Percentiles rank a stretch among this genome's conserved stretches.
Evolutionary conservation across 2,888 invertebrate species (phyloP).

Genomic region (Epinotia ramella): DNA sequence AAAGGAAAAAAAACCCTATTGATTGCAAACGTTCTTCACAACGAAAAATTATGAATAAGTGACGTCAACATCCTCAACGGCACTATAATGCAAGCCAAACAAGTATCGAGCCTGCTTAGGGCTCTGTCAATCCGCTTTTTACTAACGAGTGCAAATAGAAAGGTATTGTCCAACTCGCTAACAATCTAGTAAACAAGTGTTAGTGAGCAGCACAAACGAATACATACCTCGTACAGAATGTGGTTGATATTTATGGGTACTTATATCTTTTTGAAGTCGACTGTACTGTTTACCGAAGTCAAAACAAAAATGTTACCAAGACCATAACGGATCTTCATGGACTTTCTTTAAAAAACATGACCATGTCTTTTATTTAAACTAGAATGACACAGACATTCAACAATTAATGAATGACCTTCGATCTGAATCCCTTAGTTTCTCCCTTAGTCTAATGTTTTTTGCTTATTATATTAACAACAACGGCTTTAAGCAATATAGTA

Average conservation of each 20-base stretch:
- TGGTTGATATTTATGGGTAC: background rate
- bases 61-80: constrained; percentile 24
- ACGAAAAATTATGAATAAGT: background rate
- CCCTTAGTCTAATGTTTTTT: too few relatives aligned
- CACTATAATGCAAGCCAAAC: constrained; percentile 45
- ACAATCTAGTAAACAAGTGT: constrained; percentile 52
- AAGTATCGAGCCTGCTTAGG: constrained; percentile 47
- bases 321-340: too few relatives aligned
- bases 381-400: too few relatives aligned
- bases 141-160: constrained; percentile 59
- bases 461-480: too few relatives aligned
- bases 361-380: too few relatives aligned
- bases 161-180: constrained; percentile 53
- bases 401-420: too few relatives aligned
- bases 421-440: too few relatives aligned
- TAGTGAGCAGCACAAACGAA: constrained; percentile 30
- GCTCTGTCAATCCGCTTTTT: constrained; percentile 55
- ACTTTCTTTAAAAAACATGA: too few relatives aligned
- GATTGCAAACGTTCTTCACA: background rate
- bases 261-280: background rate
- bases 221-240: background rate
- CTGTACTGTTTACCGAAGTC: too few relatives aligned
- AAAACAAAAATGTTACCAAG: too few relatives aligned
- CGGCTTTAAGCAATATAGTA: too few relatives aligned
- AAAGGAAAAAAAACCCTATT: background rate